phyloP scores from a whole-genome alignment of 1,140 invertebrate species.

The Orchesella cincta region DNA sequence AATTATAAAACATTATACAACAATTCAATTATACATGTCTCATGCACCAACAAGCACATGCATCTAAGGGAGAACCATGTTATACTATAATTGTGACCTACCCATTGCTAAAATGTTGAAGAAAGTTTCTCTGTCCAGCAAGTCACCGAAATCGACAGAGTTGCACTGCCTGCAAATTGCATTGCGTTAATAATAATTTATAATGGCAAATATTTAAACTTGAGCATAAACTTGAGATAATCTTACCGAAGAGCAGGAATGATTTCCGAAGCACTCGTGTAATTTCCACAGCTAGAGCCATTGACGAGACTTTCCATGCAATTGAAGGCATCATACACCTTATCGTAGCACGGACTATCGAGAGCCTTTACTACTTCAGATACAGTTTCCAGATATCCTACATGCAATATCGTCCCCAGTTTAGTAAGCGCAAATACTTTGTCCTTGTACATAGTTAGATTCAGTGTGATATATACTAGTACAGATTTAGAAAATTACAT shows the following conservation, averaged over 20 bases:
- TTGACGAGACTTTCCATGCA: slow-evolving; percentile 22
- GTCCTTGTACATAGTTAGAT: background rate
- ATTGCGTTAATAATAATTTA: background rate
- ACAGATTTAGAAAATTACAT: background rate
- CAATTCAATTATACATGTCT: too few relatives aligned
- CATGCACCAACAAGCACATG: too few relatives aligned
- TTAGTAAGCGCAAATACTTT: background rate
- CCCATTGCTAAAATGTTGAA: slow-evolving; percentile 1
- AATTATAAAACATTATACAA: too few relatives aligned
- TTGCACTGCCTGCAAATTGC: background rate
- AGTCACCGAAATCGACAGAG: background rate
- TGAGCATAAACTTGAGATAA: background rate
- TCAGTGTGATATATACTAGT: background rate
- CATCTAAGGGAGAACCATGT: too few relatives aligned
- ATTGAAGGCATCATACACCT: slow-evolving; percentile 16
- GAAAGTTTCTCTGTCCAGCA: slow-evolving; percentile 1
- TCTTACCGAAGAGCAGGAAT: slow-evolving; percentile 9
- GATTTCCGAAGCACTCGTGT: background rate
- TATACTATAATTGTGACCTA: too few relatives aligned
- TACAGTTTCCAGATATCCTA: slow-evolving; percentile 26
- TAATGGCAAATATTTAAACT: background rate
- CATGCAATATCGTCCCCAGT: background rate
- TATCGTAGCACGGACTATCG: background rate
- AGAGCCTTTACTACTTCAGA: slow-evolving; percentile 18
- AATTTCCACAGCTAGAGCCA: slow-evolving; percentile 11